phyloP scores from a whole-genome alignment of 1,140 invertebrate species.

The Sinonovacula constricta region DNA sequence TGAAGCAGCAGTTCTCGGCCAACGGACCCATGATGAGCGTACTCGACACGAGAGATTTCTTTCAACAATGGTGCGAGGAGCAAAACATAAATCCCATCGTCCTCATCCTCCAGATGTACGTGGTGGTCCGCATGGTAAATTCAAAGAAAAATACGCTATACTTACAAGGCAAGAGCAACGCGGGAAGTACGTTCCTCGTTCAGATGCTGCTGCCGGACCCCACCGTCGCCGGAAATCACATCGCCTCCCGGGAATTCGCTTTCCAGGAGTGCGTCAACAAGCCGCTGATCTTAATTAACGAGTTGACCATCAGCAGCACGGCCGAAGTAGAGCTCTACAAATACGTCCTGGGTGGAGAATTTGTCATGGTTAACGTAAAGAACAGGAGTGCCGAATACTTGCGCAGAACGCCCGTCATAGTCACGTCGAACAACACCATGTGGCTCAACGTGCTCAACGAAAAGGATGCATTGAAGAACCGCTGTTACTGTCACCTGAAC shows the following conservation, averaged over 20 bases:
- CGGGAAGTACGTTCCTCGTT: constrained; percentile 1
- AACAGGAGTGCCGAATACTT: background rate
- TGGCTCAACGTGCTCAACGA: background rate
- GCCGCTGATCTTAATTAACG: background rate
- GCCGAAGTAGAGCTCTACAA: constrained; percentile 6
- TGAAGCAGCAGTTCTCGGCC: background rate
- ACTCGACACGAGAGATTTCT: background rate
- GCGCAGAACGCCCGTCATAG: background rate
- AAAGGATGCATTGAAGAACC: background rate
- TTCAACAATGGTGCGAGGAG: background rate
- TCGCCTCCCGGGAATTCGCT: background rate
- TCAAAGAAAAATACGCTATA: background rate
- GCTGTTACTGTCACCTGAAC: background rate
- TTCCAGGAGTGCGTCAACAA: background rate
- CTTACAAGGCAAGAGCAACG: background rate
- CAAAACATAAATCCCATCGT: background rate
- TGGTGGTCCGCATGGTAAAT: background rate
- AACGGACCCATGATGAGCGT: background rate
- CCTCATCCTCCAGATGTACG: background rate
- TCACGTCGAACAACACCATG: background rate
- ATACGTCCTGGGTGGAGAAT: constrained; percentile 8
- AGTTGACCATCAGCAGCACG: background rate
- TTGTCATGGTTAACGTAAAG: constrained; percentile 1
- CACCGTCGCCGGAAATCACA: background rate
- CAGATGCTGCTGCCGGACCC: background rate